Base-by-base conservation (phyloP, 2,113 vertebrate species). In the Mobula hypostoma region DNA sequence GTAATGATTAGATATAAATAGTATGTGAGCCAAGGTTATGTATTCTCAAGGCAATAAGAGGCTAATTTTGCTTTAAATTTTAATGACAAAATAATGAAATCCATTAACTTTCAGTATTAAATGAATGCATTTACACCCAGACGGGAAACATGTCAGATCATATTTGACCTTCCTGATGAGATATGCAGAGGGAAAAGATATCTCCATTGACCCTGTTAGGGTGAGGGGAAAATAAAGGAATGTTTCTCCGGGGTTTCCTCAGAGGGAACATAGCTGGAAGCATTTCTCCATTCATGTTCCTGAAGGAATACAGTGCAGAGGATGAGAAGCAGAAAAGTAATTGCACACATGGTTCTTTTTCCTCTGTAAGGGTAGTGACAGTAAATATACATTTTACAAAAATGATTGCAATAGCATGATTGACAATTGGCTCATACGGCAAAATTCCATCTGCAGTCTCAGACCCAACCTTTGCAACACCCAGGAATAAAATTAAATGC, bases 1-100 rank as follows among this genome's bases (percentile, higher is more conserved):
- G 90, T 92, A 92, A 92, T 92, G 90, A 92, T 72, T 19, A 92
- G 90, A 70, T 92, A 72, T 92, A 92, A 70, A 92, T 92, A 70
- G 68, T 66, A 40, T 27, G 90, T 48, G 36, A 92, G 66, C n/a
- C 66, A 92, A 92, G 90, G 90, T 72, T 92, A 92, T 72, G 68
- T 72, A 72, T 92, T 92, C 90, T 92, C 90, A 92, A 72, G 90
- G 90, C 90, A 48, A 27, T 74, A 40, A 56, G 91, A 93, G 91
- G 68, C 66, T 93, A 93, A 74, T 74, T 74, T 93, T 72, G 36
- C 91, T 74, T 93, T 93, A 93, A 93, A 93, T 76, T 93, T 74
- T 74, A 93, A 93, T 93, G 91, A 74, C 68, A 56, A 74, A 76
- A 48, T 74, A 93, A 93, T 93, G 70, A 93, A 93, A 74, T 70